Conservation (phyloP, 2,888 invertebrate species). For the Ptilodon capucinus region DNA sequence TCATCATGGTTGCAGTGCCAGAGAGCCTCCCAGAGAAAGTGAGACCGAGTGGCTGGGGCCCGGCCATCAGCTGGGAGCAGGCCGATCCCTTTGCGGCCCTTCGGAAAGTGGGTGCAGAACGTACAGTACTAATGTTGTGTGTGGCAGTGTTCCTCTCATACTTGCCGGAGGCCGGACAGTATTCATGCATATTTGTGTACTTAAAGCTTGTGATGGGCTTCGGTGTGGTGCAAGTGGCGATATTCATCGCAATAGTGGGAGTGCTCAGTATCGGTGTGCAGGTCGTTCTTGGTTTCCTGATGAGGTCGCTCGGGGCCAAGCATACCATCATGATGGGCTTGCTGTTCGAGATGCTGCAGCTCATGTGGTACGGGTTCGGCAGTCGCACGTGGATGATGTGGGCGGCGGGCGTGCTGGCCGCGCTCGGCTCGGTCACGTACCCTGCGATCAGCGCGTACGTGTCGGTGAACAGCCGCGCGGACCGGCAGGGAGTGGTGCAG, state of each 20-base stretch:
- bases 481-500: constrained; percentile 97
- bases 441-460: constrained; percentile 99
- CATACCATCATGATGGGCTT: constrained; percentile 98
- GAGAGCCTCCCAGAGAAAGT: constrained; percentile 98
- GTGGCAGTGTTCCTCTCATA: constrained; percentile 99
- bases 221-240: constrained; percentile 96
- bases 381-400: constrained; percentile 99
- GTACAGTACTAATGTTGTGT: constrained; percentile 97
- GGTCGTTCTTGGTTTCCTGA: constrained; percentile 91
- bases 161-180: constrained; percentile 98
- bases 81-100: constrained; percentile 98
- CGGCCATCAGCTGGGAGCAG: constrained; percentile 97
- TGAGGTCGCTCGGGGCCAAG: constrained; percentile 94
- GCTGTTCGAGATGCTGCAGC: constrained; percentile 97
- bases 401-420: constrained; percentile 98
- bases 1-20: constrained; percentile 98
- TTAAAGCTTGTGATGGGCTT: constrained; percentile 98
- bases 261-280: constrained; percentile 98
- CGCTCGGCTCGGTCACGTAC: constrained; percentile 98
- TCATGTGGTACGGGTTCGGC: constrained; percentile 98
- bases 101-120: constrained; percentile 95
- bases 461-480: constrained; percentile 98
- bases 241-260: constrained; percentile 98
- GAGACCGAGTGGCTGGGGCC: constrained; percentile 89
- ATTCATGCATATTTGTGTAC: constrained; percentile 99